Conservation (phyloP, 2,888 invertebrate species). For the Chymomyza procnemis region DNA sequence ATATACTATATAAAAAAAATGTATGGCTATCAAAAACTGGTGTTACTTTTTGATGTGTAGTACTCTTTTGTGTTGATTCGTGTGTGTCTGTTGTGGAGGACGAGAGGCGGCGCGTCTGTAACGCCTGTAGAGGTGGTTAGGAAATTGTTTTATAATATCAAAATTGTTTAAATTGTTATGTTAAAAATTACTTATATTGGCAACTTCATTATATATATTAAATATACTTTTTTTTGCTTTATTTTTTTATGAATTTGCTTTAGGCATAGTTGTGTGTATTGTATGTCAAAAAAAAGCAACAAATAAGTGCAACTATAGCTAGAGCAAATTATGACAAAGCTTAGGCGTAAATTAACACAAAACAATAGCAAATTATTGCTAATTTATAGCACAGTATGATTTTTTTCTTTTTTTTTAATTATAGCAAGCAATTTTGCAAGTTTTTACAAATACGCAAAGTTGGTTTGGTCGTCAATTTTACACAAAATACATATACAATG, state of each 20-base stretch:
- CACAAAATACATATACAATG: background rate
- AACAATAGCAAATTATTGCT: slow-evolving; percentile 5
- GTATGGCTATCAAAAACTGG: slow-evolving; percentile 2
- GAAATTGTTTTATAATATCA: slow-evolving; percentile 41
- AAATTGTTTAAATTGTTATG: slow-evolving; percentile 39
- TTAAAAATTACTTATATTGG: slow-evolving; percentile 64
- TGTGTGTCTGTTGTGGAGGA: too few relatives aligned
- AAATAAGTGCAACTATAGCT: slow-evolving; percentile 44
- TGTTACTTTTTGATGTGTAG: slow-evolving; percentile 26
- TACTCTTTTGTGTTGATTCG: slow-evolving; percentile 12
- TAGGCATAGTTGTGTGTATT: slow-evolving; percentile 48
- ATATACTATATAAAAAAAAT: slow-evolving; percentile 1
- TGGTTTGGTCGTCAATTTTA: slow-evolving; percentile 13
- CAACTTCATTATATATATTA: slow-evolving; percentile 50
- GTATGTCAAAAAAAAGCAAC: slow-evolving; percentile 9
- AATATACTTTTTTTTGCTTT: slow-evolving; percentile 20
- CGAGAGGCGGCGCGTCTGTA: too few relatives aligned
- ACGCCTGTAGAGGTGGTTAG: background rate
- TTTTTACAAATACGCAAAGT: slow-evolving; percentile 43
- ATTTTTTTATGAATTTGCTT: slow-evolving; percentile 11
- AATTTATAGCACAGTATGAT: slow-evolving; percentile 47
- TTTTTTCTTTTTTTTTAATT: background rate
- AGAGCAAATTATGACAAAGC: slow-evolving; percentile 41
- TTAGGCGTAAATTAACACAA: slow-evolving; percentile 30
- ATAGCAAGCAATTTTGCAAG: slow-evolving; percentile 30